These are phyloP conservation scores for Aphelenchoides bicaudatus DNA, from an alignment of 2,888 invertebrate genomes.

Conservation along the genomic window DNA sequence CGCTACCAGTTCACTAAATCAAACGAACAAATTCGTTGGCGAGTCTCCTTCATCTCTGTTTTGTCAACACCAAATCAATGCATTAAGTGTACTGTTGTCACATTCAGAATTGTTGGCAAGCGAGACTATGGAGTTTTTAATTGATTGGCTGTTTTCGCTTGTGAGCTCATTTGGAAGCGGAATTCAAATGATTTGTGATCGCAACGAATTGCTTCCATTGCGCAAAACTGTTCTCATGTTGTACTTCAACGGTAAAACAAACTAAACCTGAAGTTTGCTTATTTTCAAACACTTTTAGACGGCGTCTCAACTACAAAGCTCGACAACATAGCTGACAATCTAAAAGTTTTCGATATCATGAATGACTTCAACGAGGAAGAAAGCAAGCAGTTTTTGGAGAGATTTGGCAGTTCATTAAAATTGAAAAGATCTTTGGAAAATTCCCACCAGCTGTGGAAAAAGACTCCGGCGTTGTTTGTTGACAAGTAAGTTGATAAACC, in stretches of 20 bases:
- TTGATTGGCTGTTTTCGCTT: slow-evolving; percentile 17
- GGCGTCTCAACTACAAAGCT: no score
- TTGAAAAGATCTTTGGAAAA: no score
- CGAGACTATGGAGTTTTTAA: slow-evolving; percentile 2
- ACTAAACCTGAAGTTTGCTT: no score
- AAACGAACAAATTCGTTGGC: not conserved
- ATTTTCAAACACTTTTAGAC: no score
- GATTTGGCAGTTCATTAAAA: no score
- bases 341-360: not conserved
- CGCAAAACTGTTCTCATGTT: not conserved
- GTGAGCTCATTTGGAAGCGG: not conserved
- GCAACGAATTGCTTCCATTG: not conserved
- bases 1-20: not conserved
- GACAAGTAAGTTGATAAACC: no score
- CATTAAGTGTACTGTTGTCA: slow-evolving; percentile 2
- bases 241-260: slow-evolving; percentile 15
- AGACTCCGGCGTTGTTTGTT: no score
- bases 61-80: not conserved
- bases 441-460: no score
- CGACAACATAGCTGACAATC: slow-evolving; percentile 6
- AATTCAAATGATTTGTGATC: not conserved
- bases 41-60: slow-evolving; percentile 12
- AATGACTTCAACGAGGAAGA: not conserved
- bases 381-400: not conserved
- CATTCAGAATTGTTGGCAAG: not conserved